Evolutionary conservation across 2,113 vertebrate species (phyloP).

Genomic region (Bubo blakistoni): DNA sequence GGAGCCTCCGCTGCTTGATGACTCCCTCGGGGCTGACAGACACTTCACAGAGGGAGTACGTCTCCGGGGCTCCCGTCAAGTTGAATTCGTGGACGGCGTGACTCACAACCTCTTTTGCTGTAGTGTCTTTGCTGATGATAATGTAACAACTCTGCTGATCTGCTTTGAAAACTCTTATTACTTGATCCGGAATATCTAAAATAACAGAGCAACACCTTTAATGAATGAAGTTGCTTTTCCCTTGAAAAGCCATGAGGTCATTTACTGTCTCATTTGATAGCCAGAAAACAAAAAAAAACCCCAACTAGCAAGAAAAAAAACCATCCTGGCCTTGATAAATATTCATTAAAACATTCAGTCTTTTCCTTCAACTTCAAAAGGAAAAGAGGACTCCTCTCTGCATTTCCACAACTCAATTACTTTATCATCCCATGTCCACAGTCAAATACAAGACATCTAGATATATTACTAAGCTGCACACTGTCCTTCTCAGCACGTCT

Average conservation of each 20-base stretch:
- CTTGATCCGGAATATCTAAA: slow-evolving; percentile 94
- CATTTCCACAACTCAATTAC: neutral
- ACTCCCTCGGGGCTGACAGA: slow-evolving; percentile 93
- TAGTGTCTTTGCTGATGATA: slow-evolving; percentile 96
- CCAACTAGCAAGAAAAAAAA: neutral
- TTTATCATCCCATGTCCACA: neutral
- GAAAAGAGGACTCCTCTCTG: neutral
- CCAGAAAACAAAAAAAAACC: neutral
- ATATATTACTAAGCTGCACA: neutral
- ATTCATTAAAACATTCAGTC: neutral
- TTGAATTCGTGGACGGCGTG: slow-evolving; percentile 90
- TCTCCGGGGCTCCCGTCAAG: slow-evolving; percentile 80
- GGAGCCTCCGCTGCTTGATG: slow-evolving; percentile 92
- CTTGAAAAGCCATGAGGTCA: neutral
- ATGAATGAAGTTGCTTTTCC: neutral
- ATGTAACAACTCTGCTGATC: slow-evolving; percentile 98
- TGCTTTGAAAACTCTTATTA: slow-evolving; percentile 93
- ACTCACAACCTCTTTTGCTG: slow-evolving; percentile 93
- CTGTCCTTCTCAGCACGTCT: neutral
- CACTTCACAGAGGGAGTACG: slow-evolving; percentile 93
- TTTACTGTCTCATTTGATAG: neutral
- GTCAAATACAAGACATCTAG: neutral
- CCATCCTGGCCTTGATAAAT: neutral
- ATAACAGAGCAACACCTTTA: neutral
- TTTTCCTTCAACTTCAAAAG: neutral